Base-by-base conservation (phyloP, 2,888 invertebrate genomes). In the Synergus umbraculus region DNA sequence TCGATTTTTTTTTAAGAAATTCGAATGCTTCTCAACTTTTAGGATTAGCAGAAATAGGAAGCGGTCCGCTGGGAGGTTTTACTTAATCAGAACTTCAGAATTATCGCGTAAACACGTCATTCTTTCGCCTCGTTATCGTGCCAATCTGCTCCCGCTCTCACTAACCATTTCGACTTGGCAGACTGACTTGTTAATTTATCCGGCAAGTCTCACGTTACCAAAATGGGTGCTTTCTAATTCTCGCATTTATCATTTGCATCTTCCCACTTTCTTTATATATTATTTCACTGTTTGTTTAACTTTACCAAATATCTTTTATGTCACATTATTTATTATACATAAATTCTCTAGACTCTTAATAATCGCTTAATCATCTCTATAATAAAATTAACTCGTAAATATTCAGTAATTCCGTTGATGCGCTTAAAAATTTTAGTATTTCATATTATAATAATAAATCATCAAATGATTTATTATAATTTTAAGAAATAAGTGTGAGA, bases 221-320 rank as follows among this genome's bases (percentile, higher is more conserved):
- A 65, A 44, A 67, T 44, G 44, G 67, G 22, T 67, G 46, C 67
- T 67, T 67, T 67, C 67, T 22, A 43, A 67, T 67, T 46, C 43
- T 43, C n/a, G 66, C 43, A 66, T 67, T 67, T 67, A 67, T 67
- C 22, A 67, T 67, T 67, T 67, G 67, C 46, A 67, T 67, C 44
- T 46, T n/a, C n/a, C 49, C 15, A 49, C 49, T 49, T 49, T 49
- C 2, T 49, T 49, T 49, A 49, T 49, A 15, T n/a, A n/a, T n/a
- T 49, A 49, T n/a, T 49, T 7, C 15, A n/a, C 2, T 49, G 8
- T 15, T 49, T n/a, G 0, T 15, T 15, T n/a, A 15, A 49, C 49
- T 49, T 15, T 7, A 5, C 15, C 49, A 49, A 49, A 7, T 15
- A 1, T 49, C 7, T 49, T 49, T 15, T 5, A 49, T 49, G 7